Conservation (phyloP, 2,797 vertebrate genomes). For the Amblyraja radiata region DNA sequence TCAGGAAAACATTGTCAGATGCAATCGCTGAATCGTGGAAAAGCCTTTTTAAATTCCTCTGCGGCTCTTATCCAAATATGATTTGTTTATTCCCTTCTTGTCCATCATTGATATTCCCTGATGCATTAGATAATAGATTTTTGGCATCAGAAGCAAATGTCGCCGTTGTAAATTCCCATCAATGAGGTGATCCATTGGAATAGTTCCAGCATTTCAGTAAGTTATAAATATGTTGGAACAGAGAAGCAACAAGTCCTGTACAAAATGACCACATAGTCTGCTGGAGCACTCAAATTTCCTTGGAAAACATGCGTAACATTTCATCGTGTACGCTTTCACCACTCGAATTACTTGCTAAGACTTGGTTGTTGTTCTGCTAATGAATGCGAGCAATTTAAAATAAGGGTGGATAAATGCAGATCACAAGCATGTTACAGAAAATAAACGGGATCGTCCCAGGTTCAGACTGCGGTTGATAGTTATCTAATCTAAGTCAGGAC, state of each 20-base stretch:
- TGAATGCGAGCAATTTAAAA: neutral
- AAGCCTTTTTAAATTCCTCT: constrained; percentile 26
- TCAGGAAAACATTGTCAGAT: constrained; percentile 25
- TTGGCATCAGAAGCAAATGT: constrained; percentile 7
- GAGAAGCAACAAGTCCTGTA: neutral
- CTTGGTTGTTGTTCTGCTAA: neutral
- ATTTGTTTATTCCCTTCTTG: constrained; percentile 24
- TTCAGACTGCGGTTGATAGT: neutral
- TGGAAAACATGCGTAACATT: neutral
- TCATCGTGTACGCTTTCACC: neutral
- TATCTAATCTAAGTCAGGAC: neutral
- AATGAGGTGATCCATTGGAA: constrained; percentile 4
- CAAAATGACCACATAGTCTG: neutral
- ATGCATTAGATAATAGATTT: constrained; percentile 28
- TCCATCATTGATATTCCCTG: constrained; percentile 15
- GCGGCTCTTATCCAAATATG: constrained; percentile 15
- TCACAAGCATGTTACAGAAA: neutral
- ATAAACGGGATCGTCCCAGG: neutral
- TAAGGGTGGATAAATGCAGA: neutral
- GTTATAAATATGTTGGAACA: neutral
- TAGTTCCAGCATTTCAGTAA: neutral
- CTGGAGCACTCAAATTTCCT: neutral
- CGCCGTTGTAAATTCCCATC: neutral
- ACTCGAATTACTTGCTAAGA: neutral
- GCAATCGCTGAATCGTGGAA: constrained; percentile 6